phyloP scores from a whole-genome alignment of 2,113 vertebrate species.

The Perognathus longimembris region DNA sequence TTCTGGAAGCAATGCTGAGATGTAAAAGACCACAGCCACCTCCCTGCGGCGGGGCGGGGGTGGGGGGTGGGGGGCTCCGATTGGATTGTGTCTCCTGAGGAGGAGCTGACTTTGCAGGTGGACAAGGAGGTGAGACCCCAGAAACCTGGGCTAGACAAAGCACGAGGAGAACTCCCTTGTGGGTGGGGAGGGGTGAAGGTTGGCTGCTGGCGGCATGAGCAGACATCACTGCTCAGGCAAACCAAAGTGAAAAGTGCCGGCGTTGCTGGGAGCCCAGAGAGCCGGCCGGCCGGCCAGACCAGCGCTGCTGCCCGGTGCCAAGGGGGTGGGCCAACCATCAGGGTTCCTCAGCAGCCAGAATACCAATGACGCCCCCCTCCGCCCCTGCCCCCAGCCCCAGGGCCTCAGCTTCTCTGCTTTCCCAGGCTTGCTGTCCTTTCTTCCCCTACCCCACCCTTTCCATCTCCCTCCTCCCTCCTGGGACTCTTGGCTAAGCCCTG shows the following conservation, averaged over 20 bases:
- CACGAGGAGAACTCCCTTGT: background rate
- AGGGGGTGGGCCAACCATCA: constrained; percentile 39
- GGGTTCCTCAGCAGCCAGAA: constrained; percentile 44
- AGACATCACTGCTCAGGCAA: background rate
- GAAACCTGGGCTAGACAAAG: background rate
- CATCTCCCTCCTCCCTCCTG: background rate
- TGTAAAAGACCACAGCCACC: background rate
- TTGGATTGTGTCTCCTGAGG: constrained; percentile 10
- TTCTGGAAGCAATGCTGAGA: background rate
- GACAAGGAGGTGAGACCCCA: constrained; percentile 44
- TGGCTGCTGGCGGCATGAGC: background rate
- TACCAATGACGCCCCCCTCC: constrained; percentile 51
- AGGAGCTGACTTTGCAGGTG: constrained; percentile 62
- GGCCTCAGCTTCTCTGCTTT: constrained; percentile 38
- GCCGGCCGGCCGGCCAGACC: background rate
- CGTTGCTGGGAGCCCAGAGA: constrained; percentile 53
- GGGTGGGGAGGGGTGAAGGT: background rate
- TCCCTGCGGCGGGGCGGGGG: too few relatives aligned
- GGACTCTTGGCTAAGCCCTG: constrained; percentile 62
- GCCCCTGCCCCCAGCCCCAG: background rate
- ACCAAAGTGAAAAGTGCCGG: background rate
- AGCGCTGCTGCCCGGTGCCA: constrained; percentile 50
- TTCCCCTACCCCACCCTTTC: background rate
- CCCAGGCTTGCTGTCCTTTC: constrained; percentile 57
- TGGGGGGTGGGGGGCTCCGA: constrained; percentile 5